Percentiles rank a stretch among this genome's conserved stretches.
phyloP scores from a whole-genome alignment of 2,113 vertebrate genomes.

The Cyanocitta stelleri region DNA sequence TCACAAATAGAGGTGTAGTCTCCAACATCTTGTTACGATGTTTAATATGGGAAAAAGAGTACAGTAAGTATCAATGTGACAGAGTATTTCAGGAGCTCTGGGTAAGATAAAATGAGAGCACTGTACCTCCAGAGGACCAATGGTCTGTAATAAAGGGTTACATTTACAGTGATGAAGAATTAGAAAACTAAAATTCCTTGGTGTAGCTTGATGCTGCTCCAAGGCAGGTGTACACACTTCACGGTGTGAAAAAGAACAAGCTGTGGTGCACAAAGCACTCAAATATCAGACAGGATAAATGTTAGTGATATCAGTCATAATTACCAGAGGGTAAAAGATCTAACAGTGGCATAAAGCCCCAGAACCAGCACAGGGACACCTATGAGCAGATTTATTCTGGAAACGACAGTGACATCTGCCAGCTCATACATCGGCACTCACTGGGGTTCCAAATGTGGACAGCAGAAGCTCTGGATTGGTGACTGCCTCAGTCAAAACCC shows the following conservation, averaged over 20 bases:
- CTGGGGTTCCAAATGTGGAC: background rate
- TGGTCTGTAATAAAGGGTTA: background rate
- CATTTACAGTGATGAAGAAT: background rate
- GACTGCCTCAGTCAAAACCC: background rate
- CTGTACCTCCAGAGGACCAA: background rate
- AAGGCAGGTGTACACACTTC: background rate
- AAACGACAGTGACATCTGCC: background rate
- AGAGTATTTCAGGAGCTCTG: background rate
- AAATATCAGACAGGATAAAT: background rate
- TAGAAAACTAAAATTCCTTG: background rate
- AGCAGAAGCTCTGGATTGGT: background rate
- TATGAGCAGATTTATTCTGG: background rate
- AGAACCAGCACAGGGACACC: background rate
- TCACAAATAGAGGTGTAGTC: background rate
- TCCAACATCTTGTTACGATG: background rate
- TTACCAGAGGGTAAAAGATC: background rate
- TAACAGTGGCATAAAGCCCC: background rate
- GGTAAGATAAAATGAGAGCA: background rate
- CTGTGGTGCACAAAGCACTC: background rate
- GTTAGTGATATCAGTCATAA: background rate
- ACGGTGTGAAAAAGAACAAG: background rate
- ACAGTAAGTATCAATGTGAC: background rate
- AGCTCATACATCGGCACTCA: background rate
- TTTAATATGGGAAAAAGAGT: background rate
- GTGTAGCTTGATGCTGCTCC: background rate